A percentile compares a stretch with the other conserved stretches of the same genome.
Conservation (phyloP, 2,797 vertebrate genomes). For the Sparus aurata region DNA sequence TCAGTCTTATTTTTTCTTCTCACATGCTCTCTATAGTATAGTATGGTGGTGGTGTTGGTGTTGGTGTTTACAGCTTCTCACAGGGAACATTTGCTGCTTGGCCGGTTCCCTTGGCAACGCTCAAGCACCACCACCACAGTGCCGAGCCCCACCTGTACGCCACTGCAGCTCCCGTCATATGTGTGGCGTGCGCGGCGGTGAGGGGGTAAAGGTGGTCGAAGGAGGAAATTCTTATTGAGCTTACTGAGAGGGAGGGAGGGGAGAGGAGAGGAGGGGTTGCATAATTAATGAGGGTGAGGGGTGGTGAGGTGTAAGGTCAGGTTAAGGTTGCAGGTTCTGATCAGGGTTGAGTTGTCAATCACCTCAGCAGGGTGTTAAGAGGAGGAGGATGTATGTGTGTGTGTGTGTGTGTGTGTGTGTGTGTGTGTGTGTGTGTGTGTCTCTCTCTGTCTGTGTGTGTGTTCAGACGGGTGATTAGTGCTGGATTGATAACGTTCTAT, state of each 20-base stretch:
- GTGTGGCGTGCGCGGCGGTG: background rate
- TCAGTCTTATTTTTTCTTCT: background rate
- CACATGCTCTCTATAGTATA: constrained; percentile 51
- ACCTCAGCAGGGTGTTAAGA: constrained; percentile 38
- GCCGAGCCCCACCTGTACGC: constrained; percentile 71
- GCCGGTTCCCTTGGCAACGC: constrained; percentile 85
- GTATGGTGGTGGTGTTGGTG: constrained; percentile 53
- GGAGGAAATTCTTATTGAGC: constrained; percentile 29
- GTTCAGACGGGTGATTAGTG: constrained; percentile 69
- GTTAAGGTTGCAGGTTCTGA: constrained; percentile 57
- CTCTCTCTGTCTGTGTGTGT: background rate
- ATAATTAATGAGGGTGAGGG: constrained; percentile 12
- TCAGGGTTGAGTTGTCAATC: constrained; percentile 58
- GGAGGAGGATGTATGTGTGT: constrained; percentile 6
- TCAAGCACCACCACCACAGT: constrained; percentile 57
- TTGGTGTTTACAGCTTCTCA: constrained; percentile 73
- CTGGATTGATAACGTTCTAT: constrained; percentile 81
- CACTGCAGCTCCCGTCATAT: constrained; percentile 40
- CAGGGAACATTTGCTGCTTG: constrained; percentile 76
- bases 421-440: background rate
- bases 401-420: background rate
- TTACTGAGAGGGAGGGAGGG: constrained; percentile 10
- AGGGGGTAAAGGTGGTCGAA: background rate
- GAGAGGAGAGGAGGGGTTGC: too few species aligned
- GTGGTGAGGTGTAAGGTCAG: constrained; percentile 55